A percentile compares a stretch with the other conserved stretches of the same genome.
These are phyloP conservation scores for Aporophyla lueneburgensis DNA, from an alignment of 2,888 invertebrate species.

Conservation along the genomic window DNA sequence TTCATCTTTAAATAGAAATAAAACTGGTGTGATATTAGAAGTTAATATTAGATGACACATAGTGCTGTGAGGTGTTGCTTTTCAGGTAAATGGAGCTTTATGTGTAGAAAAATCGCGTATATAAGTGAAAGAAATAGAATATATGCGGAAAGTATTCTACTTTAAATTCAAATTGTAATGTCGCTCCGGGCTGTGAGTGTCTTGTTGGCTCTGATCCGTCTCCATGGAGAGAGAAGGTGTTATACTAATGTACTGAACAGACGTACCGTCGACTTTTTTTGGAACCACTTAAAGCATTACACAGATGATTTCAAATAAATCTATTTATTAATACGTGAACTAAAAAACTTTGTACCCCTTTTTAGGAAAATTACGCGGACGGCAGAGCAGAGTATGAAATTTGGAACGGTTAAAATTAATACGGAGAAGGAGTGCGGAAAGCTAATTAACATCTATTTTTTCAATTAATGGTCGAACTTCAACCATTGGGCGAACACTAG, in stretches of 20 bases:
- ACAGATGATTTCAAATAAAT: background rate
- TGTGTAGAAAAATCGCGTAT: conserved; percentile 10
- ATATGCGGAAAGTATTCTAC: conserved; percentile 18
- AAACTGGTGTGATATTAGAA: conserved; percentile 1
- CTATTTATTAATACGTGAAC: background rate
- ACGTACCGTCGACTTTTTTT: background rate
- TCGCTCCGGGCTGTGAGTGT: background rate
- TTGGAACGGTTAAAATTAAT: too few relatives aligned
- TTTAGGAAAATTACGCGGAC: too few relatives aligned
- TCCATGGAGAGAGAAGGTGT: background rate
- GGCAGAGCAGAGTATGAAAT: too few relatives aligned
- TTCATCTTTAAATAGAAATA: conserved; percentile 30
- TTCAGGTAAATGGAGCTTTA: background rate
- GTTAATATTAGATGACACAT: background rate
- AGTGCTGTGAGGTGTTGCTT: background rate
- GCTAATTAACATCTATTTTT: too few relatives aligned
- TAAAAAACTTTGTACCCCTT: too few relatives aligned
- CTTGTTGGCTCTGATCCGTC: background rate
- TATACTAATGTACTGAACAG: background rate
- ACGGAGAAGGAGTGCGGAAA: too few relatives aligned
- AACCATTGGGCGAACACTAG: too few relatives aligned
- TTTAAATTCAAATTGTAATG: conserved; percentile 23
- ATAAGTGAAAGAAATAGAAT: background rate
- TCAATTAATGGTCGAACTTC: too few relatives aligned
- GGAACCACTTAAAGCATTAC: background rate